Base-by-base conservation (phyloP, 2,797 vertebrate genomes). In the Eulemur albifrons region DNA sequence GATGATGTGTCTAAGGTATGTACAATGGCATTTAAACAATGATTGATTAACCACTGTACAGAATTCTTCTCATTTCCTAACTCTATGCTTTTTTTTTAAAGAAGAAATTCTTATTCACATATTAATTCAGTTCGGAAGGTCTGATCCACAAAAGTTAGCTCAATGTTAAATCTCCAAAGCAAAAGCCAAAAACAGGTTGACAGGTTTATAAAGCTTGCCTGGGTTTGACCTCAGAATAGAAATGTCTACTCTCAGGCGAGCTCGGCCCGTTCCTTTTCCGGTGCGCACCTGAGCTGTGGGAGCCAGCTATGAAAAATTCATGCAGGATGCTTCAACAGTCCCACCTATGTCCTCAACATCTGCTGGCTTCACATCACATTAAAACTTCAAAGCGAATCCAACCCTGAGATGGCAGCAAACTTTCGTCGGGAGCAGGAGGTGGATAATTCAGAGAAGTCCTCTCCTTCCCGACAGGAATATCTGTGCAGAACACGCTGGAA, bases 261-360 rank as follows among this genome's bases (percentile, higher is more conserved):
- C 21, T 67, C 52, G 82, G 84, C 67, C 95, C 80, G 4, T 86
- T 86, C 59, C 45, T 92, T 72, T 27, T 52, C 90, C 38, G 69
- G 48, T 57, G 13, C 63, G 38, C 86, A 92, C 96, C 96, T 96
- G 96, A 97, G 91, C 96, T 17, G 88, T 32, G 45, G 96, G 93
- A 97, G 95, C 75, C 54, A 50, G 84, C 52, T 69, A 97, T 98
- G 95, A 98, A 98, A 98, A 95, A 98, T 98, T 97, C 97, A 98
- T 96, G 76, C 70, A 80, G 87, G 94, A 70, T 27, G 84, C 93
- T 97, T 96, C 95, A 40, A 90, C 48, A 2, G 6, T 57, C 15
- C 97, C 92, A 90, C 95, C 97, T 96, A 35, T 48, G 96, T 97
- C 96, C 96, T 96, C 89, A 97, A 80, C 95, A 97, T 94, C 97